A percentile compares a stretch with the other conserved stretches of the same genome.
phyloP scores from a whole-genome alignment of 2,797 vertebrate species.

The Oryzias dopingdopingensis region DNA sequence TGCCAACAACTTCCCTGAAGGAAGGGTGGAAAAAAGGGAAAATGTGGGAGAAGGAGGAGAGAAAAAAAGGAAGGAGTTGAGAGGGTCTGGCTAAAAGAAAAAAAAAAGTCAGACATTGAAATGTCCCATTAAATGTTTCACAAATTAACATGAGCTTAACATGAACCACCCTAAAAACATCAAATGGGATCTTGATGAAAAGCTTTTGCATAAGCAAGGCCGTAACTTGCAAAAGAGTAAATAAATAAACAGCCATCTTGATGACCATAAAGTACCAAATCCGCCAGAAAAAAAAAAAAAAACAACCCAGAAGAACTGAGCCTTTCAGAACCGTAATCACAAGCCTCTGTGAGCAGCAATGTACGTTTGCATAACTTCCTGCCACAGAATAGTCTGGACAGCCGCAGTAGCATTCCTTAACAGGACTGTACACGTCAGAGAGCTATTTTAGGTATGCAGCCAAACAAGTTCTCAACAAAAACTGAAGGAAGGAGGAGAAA shows the following conservation, averaged over 20 bases:
- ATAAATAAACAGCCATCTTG: slow-evolving; percentile 24
- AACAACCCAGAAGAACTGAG: slow-evolving; percentile 50
- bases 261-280: slow-evolving; percentile 46
- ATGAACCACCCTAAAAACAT: slow-evolving; percentile 3
- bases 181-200: slow-evolving; percentile 13
- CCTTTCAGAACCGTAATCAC: slow-evolving; percentile 75
- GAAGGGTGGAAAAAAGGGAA: slow-evolving; percentile 41
- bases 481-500: slow-evolving; percentile 53
- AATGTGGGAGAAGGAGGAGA: slow-evolving; percentile 32
- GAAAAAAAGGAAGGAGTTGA: slow-evolving; percentile 26
- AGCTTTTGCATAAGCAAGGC: slow-evolving; percentile 25
- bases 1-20: slow-evolving; percentile 45
- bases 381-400: slow-evolving; percentile 73
- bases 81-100: slow-evolving; percentile 16
- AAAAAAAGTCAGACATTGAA: slow-evolving; percentile 30
- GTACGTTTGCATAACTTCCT: slow-evolving; percentile 80
- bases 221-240: slow-evolving; percentile 17
- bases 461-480: slow-evolving; percentile 81
- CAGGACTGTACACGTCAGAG: slow-evolving; percentile 85
- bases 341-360: slow-evolving; percentile 70
- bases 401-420: slow-evolving; percentile 84
- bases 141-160: too few species aligned
- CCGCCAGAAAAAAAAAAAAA: slow-evolving; percentile 31
- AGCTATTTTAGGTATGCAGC: slow-evolving; percentile 87
- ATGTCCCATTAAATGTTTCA: slow-evolving; percentile 11